Percentiles rank a stretch among this genome's conserved stretches.
phyloP scores from a whole-genome alignment of 53 echinoderm and acorn worm genomes.

The Mesocentrotus franciscanus region DNA sequence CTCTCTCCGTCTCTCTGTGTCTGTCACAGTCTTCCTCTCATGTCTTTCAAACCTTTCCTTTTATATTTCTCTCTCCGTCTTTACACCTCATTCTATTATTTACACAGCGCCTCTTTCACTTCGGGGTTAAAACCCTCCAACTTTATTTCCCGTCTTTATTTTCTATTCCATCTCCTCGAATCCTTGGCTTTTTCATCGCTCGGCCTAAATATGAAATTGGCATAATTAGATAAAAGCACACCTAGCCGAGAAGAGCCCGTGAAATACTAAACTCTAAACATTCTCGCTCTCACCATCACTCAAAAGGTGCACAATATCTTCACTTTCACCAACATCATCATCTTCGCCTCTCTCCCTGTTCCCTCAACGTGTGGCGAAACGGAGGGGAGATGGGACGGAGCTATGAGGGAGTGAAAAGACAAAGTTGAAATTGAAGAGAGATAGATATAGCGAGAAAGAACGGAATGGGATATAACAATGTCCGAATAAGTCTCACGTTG shows the following conservation, averaged over 20 bases:
- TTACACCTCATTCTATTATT: not conserved
- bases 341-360: slow-evolving; percentile 30
- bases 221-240: slow-evolving; percentile 68
- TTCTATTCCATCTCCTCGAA: slow-evolving; percentile 15
- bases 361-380: not conserved
- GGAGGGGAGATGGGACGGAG: slow-evolving; percentile 1
- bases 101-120: slow-evolving; percentile 21
- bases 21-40: not conserved
- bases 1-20: not conserved
- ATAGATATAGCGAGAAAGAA: slow-evolving; percentile 7
- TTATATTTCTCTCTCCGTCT: not conserved
- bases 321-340: slow-evolving; percentile 8
- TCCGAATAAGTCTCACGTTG: slow-evolving; percentile 56
- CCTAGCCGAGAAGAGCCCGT: slow-evolving; percentile 35
- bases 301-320: not conserved
- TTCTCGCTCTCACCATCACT: slow-evolving; percentile 35
- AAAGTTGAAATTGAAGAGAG: slow-evolving; percentile 16
- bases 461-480: slow-evolving; percentile 38
- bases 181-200: slow-evolving; percentile 28
- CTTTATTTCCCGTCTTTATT: not conserved
- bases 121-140: slow-evolving; percentile 35
- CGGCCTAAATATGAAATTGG: slow-evolving; percentile 64
- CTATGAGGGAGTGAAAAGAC: not conserved
- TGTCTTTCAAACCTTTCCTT: not conserved
- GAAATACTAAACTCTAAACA: slow-evolving; percentile 69